Evolutionary conservation across 1,140 invertebrate genomes (phyloP).

Genomic region (Venturia canescens): DNA sequence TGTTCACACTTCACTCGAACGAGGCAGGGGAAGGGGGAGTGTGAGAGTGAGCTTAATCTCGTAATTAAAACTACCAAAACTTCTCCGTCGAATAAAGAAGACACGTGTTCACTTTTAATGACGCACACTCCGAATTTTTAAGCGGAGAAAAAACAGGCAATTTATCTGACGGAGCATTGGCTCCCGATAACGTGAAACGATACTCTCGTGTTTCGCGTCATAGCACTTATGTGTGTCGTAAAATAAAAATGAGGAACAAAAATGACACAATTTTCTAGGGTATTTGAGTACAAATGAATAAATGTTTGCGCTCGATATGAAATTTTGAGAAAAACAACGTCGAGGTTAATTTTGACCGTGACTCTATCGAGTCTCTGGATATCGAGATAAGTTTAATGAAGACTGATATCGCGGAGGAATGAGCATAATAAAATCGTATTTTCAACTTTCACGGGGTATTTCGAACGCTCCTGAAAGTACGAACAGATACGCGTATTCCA

Average conservation of each 20-base stretch:
- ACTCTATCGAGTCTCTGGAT: too few relatives aligned
- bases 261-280: not conserved
- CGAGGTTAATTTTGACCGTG: too few relatives aligned
- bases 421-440: too few relatives aligned
- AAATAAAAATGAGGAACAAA: constrained; percentile 9
- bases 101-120: not conserved
- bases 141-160: constrained; percentile 21
- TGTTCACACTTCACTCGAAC: constrained; percentile 1
- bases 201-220: constrained; percentile 53
- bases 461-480: too few relatives aligned
- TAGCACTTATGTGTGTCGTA: constrained; percentile 44
- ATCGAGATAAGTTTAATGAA: too few relatives aligned
- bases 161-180: constrained; percentile 50
- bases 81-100: not conserved
- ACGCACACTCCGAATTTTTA: not conserved
- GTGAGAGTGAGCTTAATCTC: not conserved
- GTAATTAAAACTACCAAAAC: not conserved
- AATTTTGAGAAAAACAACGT: not conserved
- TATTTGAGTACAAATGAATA: not conserved
- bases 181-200: constrained; percentile 8
- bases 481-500: too few relatives aligned
- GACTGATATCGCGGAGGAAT: too few relatives aligned
- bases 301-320: not conserved
- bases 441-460: too few relatives aligned
- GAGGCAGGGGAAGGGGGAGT: too few relatives aligned